Base-by-base conservation (phyloP, 1,140 invertebrate genomes). In the Zaprionus lachaisei region DNA sequence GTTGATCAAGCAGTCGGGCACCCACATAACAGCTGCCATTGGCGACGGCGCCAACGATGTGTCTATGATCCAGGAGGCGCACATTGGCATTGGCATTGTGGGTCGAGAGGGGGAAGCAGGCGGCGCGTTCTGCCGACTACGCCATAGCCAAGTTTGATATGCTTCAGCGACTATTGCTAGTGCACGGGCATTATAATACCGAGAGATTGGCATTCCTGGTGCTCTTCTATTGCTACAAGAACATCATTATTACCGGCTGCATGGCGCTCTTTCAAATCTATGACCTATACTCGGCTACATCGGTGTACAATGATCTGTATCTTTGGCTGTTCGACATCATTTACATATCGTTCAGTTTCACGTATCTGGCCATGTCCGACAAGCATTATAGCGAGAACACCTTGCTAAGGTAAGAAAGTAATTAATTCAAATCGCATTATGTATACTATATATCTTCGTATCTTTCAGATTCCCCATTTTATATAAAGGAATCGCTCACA, bases 211-310 rank as follows among this genome's bases (percentile, higher is more conserved):
- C 96, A 2, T 95, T 94, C 14, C 93, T 98, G 67, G 95, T 97
- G 57, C 95, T 96, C 31, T 98, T 97, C 80, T 98, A 97, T 91
- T 98, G 98, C 92, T 98, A 98, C 91, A 98, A 98, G 91, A 97
- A 97, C 91, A 83, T 96, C 17, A 94, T 96, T 4, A 95, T 96
- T 49, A 95, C 96, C 11, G 82, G 89, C 2, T 86, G 85, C 49
- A 85, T 91, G 93, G 73, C 96, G 69, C 93, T 96, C 70, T 94
- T 95, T 85, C 93, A 95, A 93, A 91, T 95, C 38, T 93, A 94
- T 57, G 94, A 93, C 14, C 93, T 93, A 41, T 95, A 94, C 78
- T 95, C 95, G 11, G 94, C 94, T 1, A 95, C 95, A 77, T 94
- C 95, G 17, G 93, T 97, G 15, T 97, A 95, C 80, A 95, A 96